Conservation (phyloP, 35 echinoderm and acorn worm species). For the Strongylocentrotus purpuratus region DNA sequence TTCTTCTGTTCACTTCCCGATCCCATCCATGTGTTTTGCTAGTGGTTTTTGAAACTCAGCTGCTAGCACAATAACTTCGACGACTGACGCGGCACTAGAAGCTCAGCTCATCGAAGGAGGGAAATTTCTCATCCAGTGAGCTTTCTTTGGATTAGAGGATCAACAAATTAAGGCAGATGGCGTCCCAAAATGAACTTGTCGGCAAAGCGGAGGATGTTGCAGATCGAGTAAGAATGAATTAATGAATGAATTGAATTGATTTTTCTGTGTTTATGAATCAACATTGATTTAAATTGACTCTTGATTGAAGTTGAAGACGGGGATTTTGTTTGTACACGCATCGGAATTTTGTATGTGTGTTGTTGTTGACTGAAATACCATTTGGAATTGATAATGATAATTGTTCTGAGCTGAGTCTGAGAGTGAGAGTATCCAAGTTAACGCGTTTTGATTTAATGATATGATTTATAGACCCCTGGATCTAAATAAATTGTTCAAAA, state of each 20-base stretch:
- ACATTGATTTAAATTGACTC: background rate
- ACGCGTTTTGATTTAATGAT: no score
- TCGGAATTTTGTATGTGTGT: no score
- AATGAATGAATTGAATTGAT: background rate
- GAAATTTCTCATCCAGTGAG: conserved; percentile 6
- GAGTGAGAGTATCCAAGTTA: no score
- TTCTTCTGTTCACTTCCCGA: background rate
- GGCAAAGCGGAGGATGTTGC: conserved; percentile 88
- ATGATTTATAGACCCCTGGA: no score
- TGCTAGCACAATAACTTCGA: background rate
- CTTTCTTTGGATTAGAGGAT: conserved; percentile 23
- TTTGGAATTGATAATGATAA: no score
- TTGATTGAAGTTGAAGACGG: no score
- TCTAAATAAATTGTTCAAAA: no score
- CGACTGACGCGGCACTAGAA: background rate
- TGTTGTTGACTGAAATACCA: no score
- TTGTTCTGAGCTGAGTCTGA: no score
- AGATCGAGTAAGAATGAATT: conserved; percentile 68
- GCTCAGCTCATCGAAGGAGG: background rate
- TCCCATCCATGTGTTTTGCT: conserved; percentile 25
- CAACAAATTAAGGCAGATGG: conserved; percentile 41
- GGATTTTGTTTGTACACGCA: no score
- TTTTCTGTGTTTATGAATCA: background rate
- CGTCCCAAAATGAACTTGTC: conserved; percentile 76
- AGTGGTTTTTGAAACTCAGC: background rate